Evolutionary conservation across 2,113 vertebrate genomes (phyloP).

Genomic region (Puntigrus tetrazona): DNA sequence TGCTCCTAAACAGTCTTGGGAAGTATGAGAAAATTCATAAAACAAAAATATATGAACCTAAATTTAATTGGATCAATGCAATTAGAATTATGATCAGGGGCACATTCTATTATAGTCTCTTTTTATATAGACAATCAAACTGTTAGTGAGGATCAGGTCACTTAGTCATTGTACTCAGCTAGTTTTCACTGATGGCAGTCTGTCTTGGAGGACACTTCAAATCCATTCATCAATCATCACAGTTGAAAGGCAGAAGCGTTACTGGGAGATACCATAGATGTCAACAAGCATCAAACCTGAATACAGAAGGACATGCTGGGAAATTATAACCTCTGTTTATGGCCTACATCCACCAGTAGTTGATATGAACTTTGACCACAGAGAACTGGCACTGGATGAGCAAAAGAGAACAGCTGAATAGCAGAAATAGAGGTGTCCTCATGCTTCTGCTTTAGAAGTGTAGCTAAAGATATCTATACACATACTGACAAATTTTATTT

Average conservation of each 20-base stretch:
- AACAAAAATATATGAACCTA: too few relatives aligned
- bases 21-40: too few relatives aligned
- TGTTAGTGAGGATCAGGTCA: slow-evolving; percentile 4
- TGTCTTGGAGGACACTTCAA: slow-evolving; percentile 58
- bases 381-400: slow-evolving; percentile 53
- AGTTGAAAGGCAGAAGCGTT: slow-evolving; percentile 58
- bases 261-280: slow-evolving; percentile 63
- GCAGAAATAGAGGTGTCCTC: slow-evolving; percentile 62
- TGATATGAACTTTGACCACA: slow-evolving; percentile 64
- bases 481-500: too few relatives aligned
- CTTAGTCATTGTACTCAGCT: neutral
- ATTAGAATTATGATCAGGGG: too few relatives aligned
- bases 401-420: slow-evolving; percentile 60
- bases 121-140: neutral
- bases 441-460: neutral
- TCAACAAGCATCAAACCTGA: slow-evolving; percentile 58
- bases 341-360: slow-evolving; percentile 46
- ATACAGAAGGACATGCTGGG: slow-evolving; percentile 55
- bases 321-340: slow-evolving; percentile 61
- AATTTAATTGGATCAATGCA: too few relatives aligned
- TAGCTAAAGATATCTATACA: neutral
- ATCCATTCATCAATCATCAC: slow-evolving; percentile 69
- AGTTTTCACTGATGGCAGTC: slow-evolving; percentile 55
- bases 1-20: too few relatives aligned
- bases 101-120: too few relatives aligned